Percentiles rank a stretch among this genome's conserved stretches.
Conservation (phyloP, 2,888 invertebrate species). For the Netelia fuscicornis region DNA sequence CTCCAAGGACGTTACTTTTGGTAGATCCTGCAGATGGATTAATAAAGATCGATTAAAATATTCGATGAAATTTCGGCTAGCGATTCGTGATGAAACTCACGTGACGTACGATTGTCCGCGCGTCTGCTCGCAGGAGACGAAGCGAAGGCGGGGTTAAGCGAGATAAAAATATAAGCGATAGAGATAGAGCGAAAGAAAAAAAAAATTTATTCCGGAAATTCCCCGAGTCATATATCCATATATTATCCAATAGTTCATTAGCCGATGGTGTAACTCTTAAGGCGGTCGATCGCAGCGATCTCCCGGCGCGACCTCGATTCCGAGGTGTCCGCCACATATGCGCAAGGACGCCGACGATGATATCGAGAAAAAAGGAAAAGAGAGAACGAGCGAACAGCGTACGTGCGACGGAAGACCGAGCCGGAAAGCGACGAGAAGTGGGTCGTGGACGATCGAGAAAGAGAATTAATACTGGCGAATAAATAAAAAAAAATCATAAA, state of each 20-base stretch:
- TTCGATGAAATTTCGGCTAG: background rate
- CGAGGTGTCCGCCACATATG: conserved; percentile 34
- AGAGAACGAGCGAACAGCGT: conserved; percentile 19
- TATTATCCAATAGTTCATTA: conserved; percentile 62
- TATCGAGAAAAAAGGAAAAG: conserved; percentile 11
- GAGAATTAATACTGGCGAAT: conserved; percentile 43
- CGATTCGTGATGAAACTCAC: conserved; percentile 11
- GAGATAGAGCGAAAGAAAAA: background rate
- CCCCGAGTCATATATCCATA: background rate
- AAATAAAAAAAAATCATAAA: conserved; percentile 7
- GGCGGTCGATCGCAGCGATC: conserved; percentile 1
- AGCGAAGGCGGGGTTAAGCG: background rate
- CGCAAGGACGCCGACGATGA: conserved; percentile 44
- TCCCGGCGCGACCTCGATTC: conserved; percentile 51
- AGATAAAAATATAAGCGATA: background rate
- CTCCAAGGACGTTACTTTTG: background rate
- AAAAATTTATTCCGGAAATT: conserved; percentile 62
- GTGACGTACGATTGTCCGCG: background rate
- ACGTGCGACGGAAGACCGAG: conserved; percentile 29
- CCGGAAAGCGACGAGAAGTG: conserved; percentile 35
- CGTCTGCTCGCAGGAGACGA: background rate
- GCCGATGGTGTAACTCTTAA: conserved; percentile 34
- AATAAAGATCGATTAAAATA: background rate
- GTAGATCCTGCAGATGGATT: background rate
- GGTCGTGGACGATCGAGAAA: conserved; percentile 57